phyloP scores from a whole-genome alignment of 2,888 invertebrate genomes.

The Stenchaetothrips biformis region DNA sequence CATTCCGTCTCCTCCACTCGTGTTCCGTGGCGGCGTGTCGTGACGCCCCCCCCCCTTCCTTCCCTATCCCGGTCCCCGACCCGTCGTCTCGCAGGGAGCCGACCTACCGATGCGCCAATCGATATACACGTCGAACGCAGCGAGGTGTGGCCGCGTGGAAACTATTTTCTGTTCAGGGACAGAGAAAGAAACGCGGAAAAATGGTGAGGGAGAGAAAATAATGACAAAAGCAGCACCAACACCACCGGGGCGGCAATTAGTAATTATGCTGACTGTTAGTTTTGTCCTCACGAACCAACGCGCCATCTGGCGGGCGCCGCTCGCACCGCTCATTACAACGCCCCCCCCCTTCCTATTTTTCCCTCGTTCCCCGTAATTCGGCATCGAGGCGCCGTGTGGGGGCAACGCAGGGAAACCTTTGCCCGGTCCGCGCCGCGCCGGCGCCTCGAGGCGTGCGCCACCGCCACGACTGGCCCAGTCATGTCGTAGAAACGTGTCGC shows the following conservation, averaged over 20 bases:
- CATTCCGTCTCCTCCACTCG: not conserved
- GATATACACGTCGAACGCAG: not conserved
- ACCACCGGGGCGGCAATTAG: not conserved
- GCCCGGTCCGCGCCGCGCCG: too few species aligned
- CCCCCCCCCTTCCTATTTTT: too few species aligned
- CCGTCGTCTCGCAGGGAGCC: not conserved
- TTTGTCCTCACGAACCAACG: conserved; percentile 22
- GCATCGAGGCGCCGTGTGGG: too few species aligned
- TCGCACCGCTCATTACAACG: conserved; percentile 16
- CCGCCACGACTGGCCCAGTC: too few species aligned
- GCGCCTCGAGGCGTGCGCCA: too few species aligned
- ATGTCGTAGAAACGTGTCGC: too few species aligned
- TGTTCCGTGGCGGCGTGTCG: not conserved
- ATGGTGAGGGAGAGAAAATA: not conserved
- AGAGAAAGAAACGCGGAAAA: not conserved
- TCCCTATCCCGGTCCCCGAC: not conserved
- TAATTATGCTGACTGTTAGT: conserved; percentile 25
- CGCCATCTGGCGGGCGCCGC: conserved; percentile 20
- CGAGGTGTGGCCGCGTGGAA: too few species aligned
- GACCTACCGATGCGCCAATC: not conserved
- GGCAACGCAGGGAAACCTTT: too few species aligned
- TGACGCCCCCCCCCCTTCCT: not conserved
- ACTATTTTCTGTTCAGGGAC: too few species aligned
- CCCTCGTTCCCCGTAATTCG: too few species aligned
- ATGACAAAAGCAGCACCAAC: not conserved